A percentile compares a stretch with the other conserved stretches of the same genome.
Evolutionary conservation across 2,888 invertebrate species (phyloP).

Genomic region (Pinctada fucata): DNA sequence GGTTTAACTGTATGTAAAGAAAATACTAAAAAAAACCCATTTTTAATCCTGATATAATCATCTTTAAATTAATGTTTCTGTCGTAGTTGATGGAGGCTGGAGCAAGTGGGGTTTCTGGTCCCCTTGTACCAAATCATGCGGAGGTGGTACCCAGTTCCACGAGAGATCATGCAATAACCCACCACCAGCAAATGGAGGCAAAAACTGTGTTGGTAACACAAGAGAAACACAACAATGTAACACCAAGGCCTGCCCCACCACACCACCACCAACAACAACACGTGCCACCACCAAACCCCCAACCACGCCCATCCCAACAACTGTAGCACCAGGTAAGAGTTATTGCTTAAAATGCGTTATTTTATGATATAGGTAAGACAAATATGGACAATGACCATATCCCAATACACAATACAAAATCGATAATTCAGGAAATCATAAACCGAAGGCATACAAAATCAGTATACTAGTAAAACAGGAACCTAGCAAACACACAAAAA

Average conservation of each 20-base stretch:
- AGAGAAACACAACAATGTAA: constrained; percentile 56
- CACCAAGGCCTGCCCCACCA: constrained; percentile 58
- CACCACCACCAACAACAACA: constrained; percentile 53
- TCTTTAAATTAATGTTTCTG: too few species aligned
- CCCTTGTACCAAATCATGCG: constrained; percentile 63
- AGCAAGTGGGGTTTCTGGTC: constrained; percentile 60
- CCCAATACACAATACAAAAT: too few species aligned
- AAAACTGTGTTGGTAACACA: constrained; percentile 53
- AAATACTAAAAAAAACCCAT: too few species aligned
- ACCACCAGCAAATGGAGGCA: constrained; percentile 63
- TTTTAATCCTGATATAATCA: too few species aligned
- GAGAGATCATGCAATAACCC: constrained; percentile 64
- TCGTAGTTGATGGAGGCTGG: constrained; percentile 64
- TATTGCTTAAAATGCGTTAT: neutral
- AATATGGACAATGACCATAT: too few species aligned
- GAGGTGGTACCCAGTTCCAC: constrained; percentile 60
- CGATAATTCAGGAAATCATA: too few species aligned
- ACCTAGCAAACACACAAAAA: neutral
- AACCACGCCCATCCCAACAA: constrained; percentile 37
- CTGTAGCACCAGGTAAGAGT: constrained; percentile 44
- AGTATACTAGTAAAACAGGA: neutral
- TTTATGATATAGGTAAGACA: neutral
- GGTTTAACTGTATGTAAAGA: too few species aligned
- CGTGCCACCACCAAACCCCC: constrained; percentile 37
- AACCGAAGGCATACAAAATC: neutral